Evolutionary conservation across 2,888 invertebrate genomes (phyloP).

Genomic region (Euphydryas editha): DNA sequence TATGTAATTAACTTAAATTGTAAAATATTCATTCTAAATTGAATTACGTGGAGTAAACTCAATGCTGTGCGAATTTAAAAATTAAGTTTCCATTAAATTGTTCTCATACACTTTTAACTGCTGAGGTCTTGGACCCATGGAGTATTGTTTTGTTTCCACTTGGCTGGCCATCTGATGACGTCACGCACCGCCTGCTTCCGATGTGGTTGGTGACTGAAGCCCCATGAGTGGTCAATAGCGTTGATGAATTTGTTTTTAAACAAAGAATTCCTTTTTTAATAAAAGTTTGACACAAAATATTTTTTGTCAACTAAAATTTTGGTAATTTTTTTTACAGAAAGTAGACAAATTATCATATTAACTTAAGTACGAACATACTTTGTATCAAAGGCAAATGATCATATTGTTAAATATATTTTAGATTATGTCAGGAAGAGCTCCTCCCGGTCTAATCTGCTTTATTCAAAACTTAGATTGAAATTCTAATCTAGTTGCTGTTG

Average conservation of each 20-base stretch:
- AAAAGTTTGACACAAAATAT: neutral
- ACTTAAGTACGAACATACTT: no score
- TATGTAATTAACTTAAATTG: no score
- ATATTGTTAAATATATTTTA: no score
- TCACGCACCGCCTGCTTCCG: slow-evolving; percentile 71
- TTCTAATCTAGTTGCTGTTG: no score
- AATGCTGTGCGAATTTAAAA: neutral
- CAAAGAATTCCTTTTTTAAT: neutral
- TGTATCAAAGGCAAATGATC: no score
- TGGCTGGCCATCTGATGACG: slow-evolving; percentile 72
- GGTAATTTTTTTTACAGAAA: no score
- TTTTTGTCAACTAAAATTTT: neutral
- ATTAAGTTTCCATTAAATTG: neutral
- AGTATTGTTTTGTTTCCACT: slow-evolving; percentile 66
- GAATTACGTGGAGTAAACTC: no score
- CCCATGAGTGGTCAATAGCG: slow-evolving; percentile 17
- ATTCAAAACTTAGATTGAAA: no score
- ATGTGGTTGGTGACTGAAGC: slow-evolving; percentile 53
- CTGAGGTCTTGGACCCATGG: slow-evolving; percentile 34
- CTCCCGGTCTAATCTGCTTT: no score
- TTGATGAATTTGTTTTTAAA: slow-evolving; percentile 43
- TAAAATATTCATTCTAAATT: no score
- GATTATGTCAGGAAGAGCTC: no score
- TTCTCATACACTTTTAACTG: slow-evolving; percentile 18
- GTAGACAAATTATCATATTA: no score